phyloP scores from a whole-genome alignment of 1,140 invertebrate species.

The Akabosia matsudoensis region DNA sequence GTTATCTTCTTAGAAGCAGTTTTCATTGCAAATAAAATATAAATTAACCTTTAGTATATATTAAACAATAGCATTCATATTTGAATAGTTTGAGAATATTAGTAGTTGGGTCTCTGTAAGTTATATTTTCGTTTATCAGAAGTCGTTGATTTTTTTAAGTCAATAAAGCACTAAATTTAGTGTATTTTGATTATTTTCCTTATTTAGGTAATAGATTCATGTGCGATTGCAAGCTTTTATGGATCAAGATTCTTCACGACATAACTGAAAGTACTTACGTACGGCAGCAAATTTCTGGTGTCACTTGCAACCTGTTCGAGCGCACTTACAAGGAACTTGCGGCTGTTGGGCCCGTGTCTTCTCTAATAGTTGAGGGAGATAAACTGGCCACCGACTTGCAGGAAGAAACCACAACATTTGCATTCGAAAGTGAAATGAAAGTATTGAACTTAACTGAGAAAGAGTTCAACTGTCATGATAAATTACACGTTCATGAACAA shows the following conservation, averaged over 20 bases:
- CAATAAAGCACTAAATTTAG: neutral
- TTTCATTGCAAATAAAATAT: neutral
- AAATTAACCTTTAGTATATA: neutral
- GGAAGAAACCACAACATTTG: constrained; percentile 33
- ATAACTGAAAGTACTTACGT: constrained; percentile 67
- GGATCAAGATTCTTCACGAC: constrained; percentile 69
- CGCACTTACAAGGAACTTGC: constrained; percentile 50
- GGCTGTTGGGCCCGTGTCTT: constrained; percentile 48
- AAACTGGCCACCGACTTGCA: neutral
- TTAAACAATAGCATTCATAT: neutral
- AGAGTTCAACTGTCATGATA: constrained; percentile 36
- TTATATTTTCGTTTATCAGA: no score
- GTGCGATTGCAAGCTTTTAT: constrained; percentile 72
- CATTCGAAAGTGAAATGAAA: constrained; percentile 13
- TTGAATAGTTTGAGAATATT: neutral
- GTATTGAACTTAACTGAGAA: constrained; percentile 25
- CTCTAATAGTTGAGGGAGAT: constrained; percentile 11
- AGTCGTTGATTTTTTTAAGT: no score
- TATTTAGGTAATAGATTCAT: constrained; percentile 69
- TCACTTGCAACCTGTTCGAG: constrained; percentile 56
- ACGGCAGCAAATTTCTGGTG: constrained; percentile 66
- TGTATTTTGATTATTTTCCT: neutral
- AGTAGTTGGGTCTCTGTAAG: no score
- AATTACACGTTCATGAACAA: neutral
- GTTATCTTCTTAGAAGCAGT: neutral